Evolutionary conservation across 2,888 invertebrate genomes (phyloP), one percentile per base, ranked within the genome.

Genomic region (Brachypalpus laphriformis): DNA sequence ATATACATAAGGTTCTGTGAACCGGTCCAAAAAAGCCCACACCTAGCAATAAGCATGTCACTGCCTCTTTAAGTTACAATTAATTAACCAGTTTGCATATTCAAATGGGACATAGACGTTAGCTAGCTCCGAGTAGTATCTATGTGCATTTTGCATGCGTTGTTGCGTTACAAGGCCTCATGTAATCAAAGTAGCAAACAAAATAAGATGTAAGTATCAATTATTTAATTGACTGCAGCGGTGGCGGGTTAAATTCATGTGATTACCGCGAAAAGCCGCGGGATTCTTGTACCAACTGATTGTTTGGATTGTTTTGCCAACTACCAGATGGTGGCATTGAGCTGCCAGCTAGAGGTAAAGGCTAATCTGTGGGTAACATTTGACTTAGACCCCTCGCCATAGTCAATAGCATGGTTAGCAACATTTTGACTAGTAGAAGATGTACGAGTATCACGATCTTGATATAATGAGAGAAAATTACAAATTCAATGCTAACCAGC

Each of bases 401-500:
- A 71, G 71, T 71, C 80, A 80, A 80, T 80, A 74, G 66, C 81
- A 81, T 70, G 68, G 68, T 47, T 11, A 66, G 20, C 56, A 20
- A 22, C 47, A 65, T 76, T 54, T 70, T 25, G 18, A 42, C 8
- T 4, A 14, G 7, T 28, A n/a, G 40, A 71, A 56, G 61, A 61
- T 49, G 51, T 47, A n/a, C n/a, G n/a, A n/a, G n/a, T n/a, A 71
- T 56, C 61, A 20, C 31, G 45, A 54, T 63, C 37, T 22, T 49
- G 37, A 0, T 34, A 18, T 16, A 8, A 8, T 9, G 51, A 54
- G 20, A 37, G 14, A 49, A 11, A 37, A 49, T 49, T 18, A 16
- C 37, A 14, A 49, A 49, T 59, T 22, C 51, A 51, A 18, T 72
- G 72, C 31, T 31, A 56, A 20, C 37, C 18, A 40, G 28, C n/a